Evolutionary conservation across 2,113 vertebrate genomes (phyloP), one percentile per base, ranked within the genome.

Genomic region (Mormyrus iriodes): DNA sequence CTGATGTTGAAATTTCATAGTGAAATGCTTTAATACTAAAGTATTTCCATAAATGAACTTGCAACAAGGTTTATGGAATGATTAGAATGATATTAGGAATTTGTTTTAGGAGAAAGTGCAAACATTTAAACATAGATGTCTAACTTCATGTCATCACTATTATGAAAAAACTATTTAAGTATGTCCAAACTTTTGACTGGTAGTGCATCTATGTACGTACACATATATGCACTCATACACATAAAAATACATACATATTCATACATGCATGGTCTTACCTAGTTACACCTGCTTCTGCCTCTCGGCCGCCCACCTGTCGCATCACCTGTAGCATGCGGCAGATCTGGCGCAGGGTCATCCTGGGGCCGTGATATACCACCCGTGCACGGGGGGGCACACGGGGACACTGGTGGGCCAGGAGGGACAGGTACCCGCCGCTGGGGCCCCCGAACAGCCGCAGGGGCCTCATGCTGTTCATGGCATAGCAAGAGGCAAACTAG

Each of bases 401-500:
- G 21, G 95, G 95, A 6, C 94, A 94, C 27, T 93, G 91, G 89
- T 94, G 73, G 0, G 90, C 19, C 46, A 96, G 39, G 19, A 96
- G 91, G 3, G 93, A 94, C 92, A 96, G 87, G 88, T 94, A 95
- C 89, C 91, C 91, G 15, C 42, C 90, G 17, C 92, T 85, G 2
- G 91, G 51, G 2, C 91, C 92, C 2, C 95, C 93, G 7, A 95
- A 94, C 39, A 95, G 79, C 48, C 91, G 91, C 84, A 90, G n/a
- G 1, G 90, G 90, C 52, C 92, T 85, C 84, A 79, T 31, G 2
- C 91, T 91, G 85, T 88, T 89, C 65, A 65, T 90, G 39, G 89
- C 94, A 89, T 95, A 96, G 90, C 95, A 96, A 83, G 95, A 96
- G 0, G 93, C 96, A 93, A 93, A 96, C 96, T 96, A 65, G 39